These are phyloP conservation scores for Eristalis intricaria DNA, from an alignment of 2,888 invertebrate species.

Conservation along the genomic window DNA sequence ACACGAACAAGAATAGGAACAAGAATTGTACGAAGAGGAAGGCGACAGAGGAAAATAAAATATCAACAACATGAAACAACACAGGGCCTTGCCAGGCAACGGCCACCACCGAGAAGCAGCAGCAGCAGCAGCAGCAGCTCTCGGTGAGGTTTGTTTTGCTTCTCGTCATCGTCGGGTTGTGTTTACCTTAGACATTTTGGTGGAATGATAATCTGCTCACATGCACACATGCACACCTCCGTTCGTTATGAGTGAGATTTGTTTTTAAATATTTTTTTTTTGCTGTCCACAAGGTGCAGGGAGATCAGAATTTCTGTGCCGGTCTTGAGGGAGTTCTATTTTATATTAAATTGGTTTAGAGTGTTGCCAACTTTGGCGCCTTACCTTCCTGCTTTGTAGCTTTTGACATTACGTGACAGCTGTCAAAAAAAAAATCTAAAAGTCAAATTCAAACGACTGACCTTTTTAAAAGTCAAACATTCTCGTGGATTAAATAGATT, in stretches of 20 bases:
- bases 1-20: not conserved
- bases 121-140: not conserved
- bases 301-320: not conserved
- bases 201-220: slow-evolving; percentile 3
- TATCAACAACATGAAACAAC: not conserved
- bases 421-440: not conserved
- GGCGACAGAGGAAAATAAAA: not conserved
- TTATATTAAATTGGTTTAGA: not conserved
- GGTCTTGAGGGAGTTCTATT: not conserved
- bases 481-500: not conserved
- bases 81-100: not conserved
- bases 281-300: not conserved
- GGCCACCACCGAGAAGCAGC: not conserved
- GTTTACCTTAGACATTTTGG: slow-evolving; percentile 18
- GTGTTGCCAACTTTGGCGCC: not conserved
- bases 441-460: no score
- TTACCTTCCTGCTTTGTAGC: not conserved
- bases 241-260: not conserved
- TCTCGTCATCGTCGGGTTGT: slow-evolving; percentile 7
- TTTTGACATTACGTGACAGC: not conserved
- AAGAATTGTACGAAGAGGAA: not conserved
- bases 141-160: slow-evolving; percentile 25
- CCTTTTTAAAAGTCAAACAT: not conserved
- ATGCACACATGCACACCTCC: not conserved
- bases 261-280: not conserved